Evolutionary conservation across 2,888 invertebrate genomes (phyloP).

Genomic region (Hecatera dysodea): DNA sequence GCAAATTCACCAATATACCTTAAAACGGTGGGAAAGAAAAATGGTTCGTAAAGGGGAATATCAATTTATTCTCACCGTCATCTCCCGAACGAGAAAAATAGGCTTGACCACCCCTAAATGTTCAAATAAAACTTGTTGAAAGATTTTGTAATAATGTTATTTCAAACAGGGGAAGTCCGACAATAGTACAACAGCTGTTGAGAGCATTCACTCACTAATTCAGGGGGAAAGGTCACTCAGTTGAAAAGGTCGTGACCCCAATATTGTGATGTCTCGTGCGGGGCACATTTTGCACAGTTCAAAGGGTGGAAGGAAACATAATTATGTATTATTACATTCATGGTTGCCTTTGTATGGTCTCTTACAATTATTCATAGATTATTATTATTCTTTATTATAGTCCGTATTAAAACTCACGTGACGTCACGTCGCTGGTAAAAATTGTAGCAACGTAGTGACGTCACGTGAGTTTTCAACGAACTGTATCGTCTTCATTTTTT

Average conservation of each 20-base stretch:
- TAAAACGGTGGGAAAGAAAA: constrained; percentile 4
- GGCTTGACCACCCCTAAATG: constrained; percentile 6
- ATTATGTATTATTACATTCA: constrained; percentile 32
- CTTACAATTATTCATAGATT: background rate
- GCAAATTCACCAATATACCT: background rate
- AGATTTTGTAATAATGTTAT: constrained; percentile 45
- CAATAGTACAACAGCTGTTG: constrained; percentile 31
- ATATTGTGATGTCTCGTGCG: constrained; percentile 21
- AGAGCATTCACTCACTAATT: constrained; percentile 30
- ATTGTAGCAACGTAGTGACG: no score
- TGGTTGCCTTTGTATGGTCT: background rate
- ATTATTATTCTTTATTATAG: no score
- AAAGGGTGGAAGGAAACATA: constrained; percentile 27
- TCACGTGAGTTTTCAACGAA: no score
- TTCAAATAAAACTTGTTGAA: constrained; percentile 39
- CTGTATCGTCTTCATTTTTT: no score
- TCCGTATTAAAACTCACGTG: no score
- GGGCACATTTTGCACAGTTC: constrained; percentile 28
- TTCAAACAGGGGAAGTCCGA: constrained; percentile 15
- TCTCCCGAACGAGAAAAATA: constrained; percentile 5
- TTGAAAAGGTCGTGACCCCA: constrained; percentile 56
- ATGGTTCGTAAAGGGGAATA: background rate
- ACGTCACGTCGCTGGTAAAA: no score
- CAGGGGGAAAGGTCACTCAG: constrained; percentile 44
- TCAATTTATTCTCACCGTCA: constrained; percentile 28